Percentiles rank a stretch among this genome's conserved stretches.
Conservation (phyloP, 2,797 vertebrate genomes). For the Sebastes cheni region DNA sequence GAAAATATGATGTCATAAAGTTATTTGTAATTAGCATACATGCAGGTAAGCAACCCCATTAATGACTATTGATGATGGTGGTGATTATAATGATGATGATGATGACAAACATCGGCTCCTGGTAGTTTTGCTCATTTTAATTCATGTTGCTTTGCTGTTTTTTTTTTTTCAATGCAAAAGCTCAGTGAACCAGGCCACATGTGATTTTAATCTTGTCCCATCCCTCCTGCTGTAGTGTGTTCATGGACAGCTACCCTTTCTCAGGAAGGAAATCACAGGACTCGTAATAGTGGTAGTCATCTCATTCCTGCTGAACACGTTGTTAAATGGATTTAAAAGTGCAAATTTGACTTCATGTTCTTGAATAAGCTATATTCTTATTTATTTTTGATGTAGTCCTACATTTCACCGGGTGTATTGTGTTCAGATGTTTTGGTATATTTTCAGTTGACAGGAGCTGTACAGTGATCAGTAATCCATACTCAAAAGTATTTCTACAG, state of each 20-base stretch:
- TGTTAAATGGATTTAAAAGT: constrained; percentile 34
- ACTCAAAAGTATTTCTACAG: constrained; percentile 61
- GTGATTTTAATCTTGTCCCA: constrained; percentile 4
- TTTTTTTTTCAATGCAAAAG: neutral
- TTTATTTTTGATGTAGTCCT: constrained; percentile 38
- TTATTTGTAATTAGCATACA: constrained; percentile 3
- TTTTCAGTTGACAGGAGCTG: constrained; percentile 45
- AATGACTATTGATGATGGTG: neutral
- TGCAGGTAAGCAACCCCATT: neutral
- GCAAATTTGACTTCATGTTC: constrained; percentile 41
- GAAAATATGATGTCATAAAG: constrained; percentile 34
- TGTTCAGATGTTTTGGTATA: constrained; percentile 47
- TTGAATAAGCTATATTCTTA: constrained; percentile 57
- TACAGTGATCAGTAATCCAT: constrained; percentile 57
- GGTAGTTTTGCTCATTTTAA: neutral
- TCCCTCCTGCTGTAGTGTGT: constrained; percentile 31
- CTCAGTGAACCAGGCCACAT: constrained; percentile 7
- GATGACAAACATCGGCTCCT: neutral
- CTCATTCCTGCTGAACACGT: constrained; percentile 28
- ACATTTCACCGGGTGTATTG: constrained; percentile 49
- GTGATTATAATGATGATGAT: neutral
- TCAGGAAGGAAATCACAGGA: constrained; percentile 71
- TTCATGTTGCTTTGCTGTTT: constrained; percentile 9
- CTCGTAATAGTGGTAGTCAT: constrained; percentile 27
- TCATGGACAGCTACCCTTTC: constrained; percentile 45